Evolutionary conservation across 1,140 invertebrate genomes (phyloP), one percentile per base, ranked within the genome.

Genomic region (Onthophagus taurus): DNA sequence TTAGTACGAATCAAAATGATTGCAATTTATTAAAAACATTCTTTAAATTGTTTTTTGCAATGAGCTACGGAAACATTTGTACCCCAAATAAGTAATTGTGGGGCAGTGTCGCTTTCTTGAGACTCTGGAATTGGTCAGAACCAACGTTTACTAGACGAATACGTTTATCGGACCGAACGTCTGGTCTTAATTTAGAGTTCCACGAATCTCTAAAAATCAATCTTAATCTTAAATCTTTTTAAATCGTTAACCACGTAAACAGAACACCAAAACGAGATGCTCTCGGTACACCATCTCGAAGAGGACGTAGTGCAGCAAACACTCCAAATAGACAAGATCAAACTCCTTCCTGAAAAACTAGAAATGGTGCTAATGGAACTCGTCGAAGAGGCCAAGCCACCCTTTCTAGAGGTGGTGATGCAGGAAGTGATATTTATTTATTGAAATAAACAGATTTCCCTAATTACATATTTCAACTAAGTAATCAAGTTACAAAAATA

Each of bases 11-110:
- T n/a, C n/a, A n/a, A n/a, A n/a, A n/a, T n/a, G n/a, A n/a, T n/a
- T n/a, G n/a, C n/a, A n/a, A n/a, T n/a, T n/a, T n/a, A n/a, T n/a
- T n/a, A n/a, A n/a, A n/a, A n/a, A n/a, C n/a, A 96, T 37, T 80
- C 74, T 53, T 86, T 82, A 60, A 98, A 97, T 62, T 92, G 89
- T 9, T 81, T 78, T 57, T 95, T 91, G 56, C 90, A 96, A 42
- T 85, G 81, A 50, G 76, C 80, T 0, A 97, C 84, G 0, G 87
- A 83, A 0, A 97, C 89, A 70, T 96, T 88, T 1, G 94, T 97
- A n/a, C 94, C 94, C 92, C 93, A 97, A 48, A 97, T 92, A 0
- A 96, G 88, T n/a, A 97, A 69, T 54, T 94, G 87, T 0, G 89
- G 86, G 21, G 73, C 65, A 7, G 78, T 75, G 54, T 78, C 75